These are phyloP conservation scores for Phaethon lepturus DNA, from an alignment of 2,113 vertebrate species.

Conservation along the genomic window DNA sequence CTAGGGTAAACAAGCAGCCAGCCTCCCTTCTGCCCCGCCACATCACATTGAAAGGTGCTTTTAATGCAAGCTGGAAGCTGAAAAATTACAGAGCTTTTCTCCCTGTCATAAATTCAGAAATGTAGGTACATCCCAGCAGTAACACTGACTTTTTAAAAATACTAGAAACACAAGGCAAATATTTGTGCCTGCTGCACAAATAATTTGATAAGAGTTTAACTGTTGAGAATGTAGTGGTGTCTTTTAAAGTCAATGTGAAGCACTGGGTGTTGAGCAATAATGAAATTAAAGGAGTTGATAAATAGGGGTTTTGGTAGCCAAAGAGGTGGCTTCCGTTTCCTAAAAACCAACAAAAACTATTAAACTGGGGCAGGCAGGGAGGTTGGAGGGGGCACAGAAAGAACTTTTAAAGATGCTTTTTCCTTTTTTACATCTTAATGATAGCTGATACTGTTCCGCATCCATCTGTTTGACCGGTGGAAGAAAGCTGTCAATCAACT, in stretches of 20 bases:
- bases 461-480: not conserved
- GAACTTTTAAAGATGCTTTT: not conserved
- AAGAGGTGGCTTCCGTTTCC: not conserved
- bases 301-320: not conserved
- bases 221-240: not conserved
- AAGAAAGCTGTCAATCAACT: not conserved
- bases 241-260: not conserved
- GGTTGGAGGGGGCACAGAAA: not conserved
- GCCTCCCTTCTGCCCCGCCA: not conserved
- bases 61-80: not conserved
- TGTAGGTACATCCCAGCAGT: not conserved
- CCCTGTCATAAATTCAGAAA: not conserved
- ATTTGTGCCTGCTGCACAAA: constrained; percentile 15
- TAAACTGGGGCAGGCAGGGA: not conserved
- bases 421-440: not conserved
- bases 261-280: not conserved
- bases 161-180: not conserved
- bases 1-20: not conserved
- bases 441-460: not conserved
- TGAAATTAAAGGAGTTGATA: not conserved
- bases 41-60: not conserved
- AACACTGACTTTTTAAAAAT: not conserved
- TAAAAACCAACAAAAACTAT: not conserved
- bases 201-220: not conserved
- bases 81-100: not conserved